These are phyloP conservation scores for Ciconia boyciana DNA, from an alignment of 2,113 vertebrate genomes.

Conservation along the genomic window DNA sequence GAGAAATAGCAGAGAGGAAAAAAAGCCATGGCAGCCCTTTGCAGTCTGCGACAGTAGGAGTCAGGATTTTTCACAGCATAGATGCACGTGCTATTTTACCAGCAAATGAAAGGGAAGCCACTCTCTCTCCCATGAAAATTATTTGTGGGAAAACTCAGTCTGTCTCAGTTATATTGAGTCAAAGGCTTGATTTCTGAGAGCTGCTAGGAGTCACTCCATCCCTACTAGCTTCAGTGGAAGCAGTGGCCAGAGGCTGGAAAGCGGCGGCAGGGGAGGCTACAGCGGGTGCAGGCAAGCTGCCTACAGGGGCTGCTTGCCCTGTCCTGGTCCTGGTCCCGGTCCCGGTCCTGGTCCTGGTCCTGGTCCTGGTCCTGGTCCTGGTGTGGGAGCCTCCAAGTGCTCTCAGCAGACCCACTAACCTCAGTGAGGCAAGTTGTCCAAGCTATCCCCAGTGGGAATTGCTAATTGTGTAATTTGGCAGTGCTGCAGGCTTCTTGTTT, in stretches of 20 bases:
- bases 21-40: neutral
- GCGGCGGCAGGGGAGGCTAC: fast-evolving
- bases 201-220: neutral
- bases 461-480: neutral
- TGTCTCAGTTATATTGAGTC: neutral
- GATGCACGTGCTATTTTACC: neutral
- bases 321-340: neutral
- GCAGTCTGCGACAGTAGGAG: neutral
- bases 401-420: neutral
- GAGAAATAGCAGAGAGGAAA: neutral
- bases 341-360: neutral
- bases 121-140: neutral
- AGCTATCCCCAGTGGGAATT: neutral
- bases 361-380: neutral
- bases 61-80: neutral
- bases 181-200: neutral
- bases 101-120: neutral
- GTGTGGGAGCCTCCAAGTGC: neutral
- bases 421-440: neutral
- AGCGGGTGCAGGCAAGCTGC: fast-evolving
- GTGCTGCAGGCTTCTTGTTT: neutral
- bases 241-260: neutral
- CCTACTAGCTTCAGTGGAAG: neutral
- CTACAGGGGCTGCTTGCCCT: neutral
- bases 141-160: neutral